Evolutionary conservation across 2,888 invertebrate genomes (phyloP).

Genomic region (Amblyteles armatorius): DNA sequence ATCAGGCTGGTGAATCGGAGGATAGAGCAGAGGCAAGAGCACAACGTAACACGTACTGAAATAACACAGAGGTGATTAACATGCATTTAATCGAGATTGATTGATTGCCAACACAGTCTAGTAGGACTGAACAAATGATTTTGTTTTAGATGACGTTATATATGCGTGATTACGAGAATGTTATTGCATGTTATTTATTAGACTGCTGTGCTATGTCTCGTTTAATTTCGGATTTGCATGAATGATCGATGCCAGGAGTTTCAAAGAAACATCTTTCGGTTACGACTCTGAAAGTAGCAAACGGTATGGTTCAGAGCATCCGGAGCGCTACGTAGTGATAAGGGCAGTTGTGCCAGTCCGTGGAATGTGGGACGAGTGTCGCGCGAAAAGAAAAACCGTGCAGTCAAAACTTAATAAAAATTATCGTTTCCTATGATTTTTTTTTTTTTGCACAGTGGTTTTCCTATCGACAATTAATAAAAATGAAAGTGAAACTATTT

Average conservation of each 20-base stretch:
- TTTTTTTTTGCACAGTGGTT: neutral
- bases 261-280: neutral
- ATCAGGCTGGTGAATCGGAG: conserved; percentile 89
- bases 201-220: neutral
- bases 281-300: neutral
- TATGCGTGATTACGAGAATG: conserved; percentile 11
- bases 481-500: neutral
- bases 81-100: conserved; percentile 41
- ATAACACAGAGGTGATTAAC: conserved; percentile 88
- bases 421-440: neutral
- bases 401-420: neutral
- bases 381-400: neutral
- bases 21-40: conserved; percentile 89
- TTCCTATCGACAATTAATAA: neutral
- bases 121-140: conserved; percentile 26
- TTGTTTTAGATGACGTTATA: neutral
- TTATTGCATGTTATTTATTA: conserved; percentile 9
- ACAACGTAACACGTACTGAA: conserved; percentile 89
- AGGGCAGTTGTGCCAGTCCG: too few relatives aligned
- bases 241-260: neutral
- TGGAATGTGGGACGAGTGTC: neutral
- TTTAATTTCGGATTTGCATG: conserved; percentile 16
- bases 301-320: neutral
- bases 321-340: neutral
- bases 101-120: conserved; percentile 30